Evolutionary conservation across 1,140 invertebrate genomes (phyloP).

Genomic region (Megalonaias nervosa): DNA sequence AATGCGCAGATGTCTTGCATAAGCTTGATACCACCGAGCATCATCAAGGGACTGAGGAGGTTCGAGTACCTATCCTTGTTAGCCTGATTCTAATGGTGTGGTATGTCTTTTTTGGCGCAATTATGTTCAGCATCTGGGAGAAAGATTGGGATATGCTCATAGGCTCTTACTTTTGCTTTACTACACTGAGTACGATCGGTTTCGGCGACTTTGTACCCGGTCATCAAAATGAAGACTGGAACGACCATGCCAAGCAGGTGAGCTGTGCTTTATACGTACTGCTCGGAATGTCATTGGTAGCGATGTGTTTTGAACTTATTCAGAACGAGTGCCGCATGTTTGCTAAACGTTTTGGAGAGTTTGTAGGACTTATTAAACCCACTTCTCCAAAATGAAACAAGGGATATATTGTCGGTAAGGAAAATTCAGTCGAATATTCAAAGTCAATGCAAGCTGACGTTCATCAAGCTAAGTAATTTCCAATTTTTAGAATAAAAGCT

Average conservation of each 20-base stretch:
- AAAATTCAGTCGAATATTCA: no score
- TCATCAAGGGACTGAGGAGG: constrained; percentile 41
- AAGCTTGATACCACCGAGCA: constrained; percentile 1
- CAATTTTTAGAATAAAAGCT: no score
- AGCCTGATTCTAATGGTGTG: constrained; percentile 65
- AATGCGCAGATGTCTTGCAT: neutral
- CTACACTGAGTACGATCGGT: constrained; percentile 85
- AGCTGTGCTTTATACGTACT: constrained; percentile 74
- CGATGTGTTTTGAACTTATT: constrained; percentile 99
- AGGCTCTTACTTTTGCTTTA: constrained; percentile 96
- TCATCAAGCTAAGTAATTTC: no score
- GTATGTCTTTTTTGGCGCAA: constrained; percentile 69
- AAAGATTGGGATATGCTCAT: constrained; percentile 91
- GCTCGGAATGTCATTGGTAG: constrained; percentile 96
- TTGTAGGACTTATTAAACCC: no score
- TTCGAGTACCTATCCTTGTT: constrained; percentile 67
- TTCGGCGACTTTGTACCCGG: constrained; percentile 97
- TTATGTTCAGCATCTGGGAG: constrained; percentile 69
- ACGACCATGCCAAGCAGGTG: constrained; percentile 61
- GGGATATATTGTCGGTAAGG: no score
- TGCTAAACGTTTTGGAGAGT: neutral
- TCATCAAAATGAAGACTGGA: constrained; percentile 74
- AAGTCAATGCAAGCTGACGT: no score
- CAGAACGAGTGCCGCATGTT: constrained; percentile 81
- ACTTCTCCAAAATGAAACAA: no score